These are phyloP conservation scores for Plectropomus leopardus DNA, from an alignment of 2,113 vertebrate genomes.

Conservation along the genomic window DNA sequence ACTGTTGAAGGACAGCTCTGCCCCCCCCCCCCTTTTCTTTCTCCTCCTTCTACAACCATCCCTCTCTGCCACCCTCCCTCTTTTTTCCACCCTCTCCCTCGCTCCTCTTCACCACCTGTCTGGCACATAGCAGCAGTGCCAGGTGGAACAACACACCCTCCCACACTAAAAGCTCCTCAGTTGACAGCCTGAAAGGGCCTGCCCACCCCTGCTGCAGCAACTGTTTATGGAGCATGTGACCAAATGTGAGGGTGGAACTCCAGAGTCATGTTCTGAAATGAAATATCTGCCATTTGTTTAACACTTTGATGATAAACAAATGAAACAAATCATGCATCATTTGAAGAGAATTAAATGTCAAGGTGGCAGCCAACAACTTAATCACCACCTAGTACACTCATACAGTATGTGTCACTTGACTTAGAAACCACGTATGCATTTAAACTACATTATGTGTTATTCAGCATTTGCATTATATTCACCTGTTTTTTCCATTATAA, in stretches of 20 bases:
- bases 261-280: constrained; percentile 29
- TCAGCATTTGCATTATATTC: not conserved
- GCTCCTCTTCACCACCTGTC: constrained; percentile 79
- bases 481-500: not conserved
- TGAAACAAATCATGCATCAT: not conserved
- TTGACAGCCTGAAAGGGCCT: constrained; percentile 70
- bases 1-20: constrained; percentile 54
- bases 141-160: constrained; percentile 77
- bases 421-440: not conserved
- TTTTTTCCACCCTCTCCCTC: not conserved
- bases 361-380: not conserved
- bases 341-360: not conserved
- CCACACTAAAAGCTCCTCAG: constrained; percentile 60
- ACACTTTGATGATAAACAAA: not conserved
- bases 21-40: not conserved
- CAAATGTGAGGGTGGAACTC: constrained; percentile 61
- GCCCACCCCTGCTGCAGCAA: constrained; percentile 65
- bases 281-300: constrained; percentile 2
- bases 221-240: constrained; percentile 66
- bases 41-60: not conserved
- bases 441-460: not conserved
- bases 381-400: not conserved
- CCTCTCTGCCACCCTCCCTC: not conserved
- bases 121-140: constrained; percentile 75
- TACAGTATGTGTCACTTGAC: not conserved